These are phyloP conservation scores for Octodon degus DNA, from an alignment of 2,113 vertebrate species.

Conservation along the genomic window DNA sequence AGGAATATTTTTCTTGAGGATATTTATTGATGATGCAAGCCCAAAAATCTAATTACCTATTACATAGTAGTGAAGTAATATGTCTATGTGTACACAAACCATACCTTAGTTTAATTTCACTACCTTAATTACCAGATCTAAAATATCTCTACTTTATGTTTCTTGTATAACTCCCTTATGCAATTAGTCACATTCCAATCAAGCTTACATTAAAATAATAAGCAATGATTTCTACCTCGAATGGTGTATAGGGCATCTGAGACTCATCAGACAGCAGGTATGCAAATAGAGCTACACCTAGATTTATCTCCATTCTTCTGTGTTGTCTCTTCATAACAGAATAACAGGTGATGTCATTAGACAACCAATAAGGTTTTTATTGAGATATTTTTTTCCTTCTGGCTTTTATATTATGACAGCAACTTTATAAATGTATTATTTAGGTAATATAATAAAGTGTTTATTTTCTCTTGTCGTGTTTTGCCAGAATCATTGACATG, in stretches of 20 bases:
- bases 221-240: constrained; percentile 80
- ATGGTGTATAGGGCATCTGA: constrained; percentile 61
- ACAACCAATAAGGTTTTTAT: constrained; percentile 22
- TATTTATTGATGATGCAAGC: constrained; percentile 29
- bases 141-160: constrained; percentile 60
- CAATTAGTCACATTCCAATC: constrained; percentile 83
- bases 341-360: constrained; percentile 69
- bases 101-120: constrained; percentile 61
- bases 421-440: constrained; percentile 7
- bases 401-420: constrained; percentile 57
- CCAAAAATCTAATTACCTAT: constrained; percentile 56
- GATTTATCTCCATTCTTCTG: constrained; percentile 51
- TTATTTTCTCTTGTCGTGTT: constrained; percentile 17
- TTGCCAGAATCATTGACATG: background rate
- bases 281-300: constrained; percentile 66
- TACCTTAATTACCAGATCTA: constrained; percentile 76
- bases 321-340: constrained; percentile 64
- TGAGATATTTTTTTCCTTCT: constrained; percentile 58
- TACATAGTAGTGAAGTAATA: background rate
- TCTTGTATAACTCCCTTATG: constrained; percentile 63
- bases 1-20: constrained; percentile 19
- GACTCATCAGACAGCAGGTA: constrained; percentile 76
- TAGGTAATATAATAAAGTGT: background rate
- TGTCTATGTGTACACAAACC: constrained; percentile 3
- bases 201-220: constrained; percentile 83